Base-by-base conservation (phyloP, 2,797 vertebrate species). In the Smutsia temminckii region DNA sequence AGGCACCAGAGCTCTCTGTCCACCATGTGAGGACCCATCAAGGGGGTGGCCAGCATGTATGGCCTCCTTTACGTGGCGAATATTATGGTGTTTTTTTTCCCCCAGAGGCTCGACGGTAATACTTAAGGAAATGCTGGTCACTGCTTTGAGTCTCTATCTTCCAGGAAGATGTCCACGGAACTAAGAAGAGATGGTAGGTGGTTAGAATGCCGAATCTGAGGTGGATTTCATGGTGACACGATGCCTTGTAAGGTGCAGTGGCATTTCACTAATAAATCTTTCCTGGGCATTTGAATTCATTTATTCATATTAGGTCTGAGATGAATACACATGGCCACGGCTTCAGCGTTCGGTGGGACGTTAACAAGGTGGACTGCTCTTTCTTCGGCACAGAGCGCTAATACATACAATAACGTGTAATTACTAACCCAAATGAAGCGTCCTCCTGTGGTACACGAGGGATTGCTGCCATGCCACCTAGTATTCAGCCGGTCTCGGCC, bases 131-230 rank as follows among this genome's bases (percentile, higher is more conserved):
- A 46, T 11, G 46, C 46, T 46, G 46, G 46, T 46, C 11, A 46
- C 46, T 46, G 46, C 46, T 46, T 46, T 12, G 46, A 46, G 46
- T 46, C 10, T 46, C 11, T 46, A 46, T 46, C 46, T 46, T 46
- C 46, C 46, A 46, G 46, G 46, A 46, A 11, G 46, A 46, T 46
- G 46, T 46, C 46, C 11, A 46, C 46, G 11, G 11, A 12, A 12
- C 16, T 13, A 29, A 4, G 3, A 42, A 32, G 57, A 12, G 14
- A 1, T 13, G 1, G 8, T 3, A 18, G 34, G 2, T 25, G 46
- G 34, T 10, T n/a, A 9, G 7, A 13, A 20, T 10, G 34, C 17
- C 49, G 17, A 20, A 9, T 27, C 40, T 8, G 27, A 55, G 46
- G 27, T 18, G 6, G 34, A 13, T 75, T 34, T 42, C 8, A 40